phyloP scores from a whole-genome alignment of 1,140 invertebrate species.

The Halyomorpha halys region DNA sequence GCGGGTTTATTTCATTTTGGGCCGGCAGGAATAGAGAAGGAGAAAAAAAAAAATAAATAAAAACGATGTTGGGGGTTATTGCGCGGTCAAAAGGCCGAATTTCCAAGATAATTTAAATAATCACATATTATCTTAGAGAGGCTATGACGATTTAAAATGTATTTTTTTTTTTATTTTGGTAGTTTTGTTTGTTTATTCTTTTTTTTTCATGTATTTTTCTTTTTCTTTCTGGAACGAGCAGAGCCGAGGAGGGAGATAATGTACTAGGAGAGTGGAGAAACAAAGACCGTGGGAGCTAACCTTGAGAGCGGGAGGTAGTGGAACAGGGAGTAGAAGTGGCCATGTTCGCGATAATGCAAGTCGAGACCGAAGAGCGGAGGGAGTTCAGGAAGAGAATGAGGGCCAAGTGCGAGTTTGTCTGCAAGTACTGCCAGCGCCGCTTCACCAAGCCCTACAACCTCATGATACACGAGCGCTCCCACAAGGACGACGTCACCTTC shows the following conservation, averaged over 20 bases:
- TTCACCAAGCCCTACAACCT: constrained; percentile 99
- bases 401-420: constrained; percentile 95
- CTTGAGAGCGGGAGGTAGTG: not conserved
- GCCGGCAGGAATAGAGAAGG: no score
- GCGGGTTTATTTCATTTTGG: no score
- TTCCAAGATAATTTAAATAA: constrained; percentile 4
- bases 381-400: constrained; percentile 87
- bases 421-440: constrained; percentile 95
- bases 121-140: constrained; percentile 10
- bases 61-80: no score
- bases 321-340: constrained; percentile 36
- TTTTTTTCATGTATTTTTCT: not conserved
- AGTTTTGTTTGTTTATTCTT: no score
- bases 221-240: not conserved
- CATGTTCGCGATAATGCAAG: constrained; percentile 79
- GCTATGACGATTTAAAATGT: not conserved
- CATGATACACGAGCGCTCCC: constrained; percentile 96
- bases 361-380: constrained; percentile 80
- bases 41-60: no score
- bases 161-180: no score
- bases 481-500: constrained; percentile 96
- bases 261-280: not conserved
- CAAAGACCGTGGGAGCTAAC: not conserved
- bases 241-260: not conserved
- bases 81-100: no score